Evolutionary conservation across 2,113 vertebrate species (phyloP).

Genomic region (Seriola dumerili): DNA sequence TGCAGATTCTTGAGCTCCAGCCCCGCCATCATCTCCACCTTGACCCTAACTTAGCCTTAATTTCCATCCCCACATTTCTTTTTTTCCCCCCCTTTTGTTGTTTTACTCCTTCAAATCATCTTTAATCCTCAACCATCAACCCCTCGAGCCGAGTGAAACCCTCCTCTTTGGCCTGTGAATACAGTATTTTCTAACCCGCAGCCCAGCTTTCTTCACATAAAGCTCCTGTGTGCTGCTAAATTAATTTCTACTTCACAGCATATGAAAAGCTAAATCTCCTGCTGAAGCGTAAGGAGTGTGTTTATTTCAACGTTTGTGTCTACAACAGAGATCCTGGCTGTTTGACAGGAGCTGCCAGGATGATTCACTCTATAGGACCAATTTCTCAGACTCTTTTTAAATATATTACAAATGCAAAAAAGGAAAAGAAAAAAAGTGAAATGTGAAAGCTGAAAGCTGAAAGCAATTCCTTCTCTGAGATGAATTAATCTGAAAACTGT

Average conservation of each 20-base stretch:
- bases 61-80: constrained; percentile 21
- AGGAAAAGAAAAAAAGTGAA: background rate
- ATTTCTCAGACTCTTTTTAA: constrained; percentile 61
- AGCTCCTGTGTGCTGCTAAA: constrained; percentile 32
- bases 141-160: constrained; percentile 14
- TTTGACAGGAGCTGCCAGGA: constrained; percentile 48
- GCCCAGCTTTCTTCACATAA: constrained; percentile 44
- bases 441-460: background rate
- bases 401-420: background rate
- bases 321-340: constrained; percentile 39
- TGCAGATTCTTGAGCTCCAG: constrained; percentile 31
- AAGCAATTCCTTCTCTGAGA: background rate
- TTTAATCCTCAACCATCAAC: constrained; percentile 51
- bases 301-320: constrained; percentile 16
- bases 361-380: constrained; percentile 66
- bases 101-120: constrained; percentile 23
- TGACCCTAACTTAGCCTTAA: constrained; percentile 18
- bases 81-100: background rate
- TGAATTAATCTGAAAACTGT: background rate
- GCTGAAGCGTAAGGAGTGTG: constrained; percentile 42
- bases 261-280: constrained; percentile 37
- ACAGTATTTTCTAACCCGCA: constrained; percentile 56
- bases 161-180: constrained; percentile 21
- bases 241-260: constrained; percentile 48
- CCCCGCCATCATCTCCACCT: constrained; percentile 25